Percentiles rank a stretch among this genome's conserved stretches.
These are phyloP conservation scores for Tangara arthus DNA, from an alignment of 2,797 vertebrate species.

Conservation along the genomic window DNA sequence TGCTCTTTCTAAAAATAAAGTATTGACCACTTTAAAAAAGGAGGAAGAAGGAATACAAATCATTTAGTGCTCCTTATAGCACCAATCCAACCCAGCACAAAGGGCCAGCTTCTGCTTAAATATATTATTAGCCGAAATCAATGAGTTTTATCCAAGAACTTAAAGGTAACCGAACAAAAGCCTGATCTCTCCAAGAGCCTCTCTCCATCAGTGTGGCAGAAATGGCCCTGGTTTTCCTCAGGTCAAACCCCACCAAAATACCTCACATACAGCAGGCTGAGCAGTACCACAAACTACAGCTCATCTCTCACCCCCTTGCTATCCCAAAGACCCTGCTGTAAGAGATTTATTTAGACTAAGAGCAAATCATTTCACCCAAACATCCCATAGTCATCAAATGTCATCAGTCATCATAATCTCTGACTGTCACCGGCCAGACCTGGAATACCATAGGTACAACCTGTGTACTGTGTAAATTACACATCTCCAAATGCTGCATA, in stretches of 20 bases:
- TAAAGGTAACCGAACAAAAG: background rate
- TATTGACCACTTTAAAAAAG: background rate
- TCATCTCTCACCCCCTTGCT: background rate
- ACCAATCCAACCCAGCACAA: background rate
- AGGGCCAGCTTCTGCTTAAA: background rate
- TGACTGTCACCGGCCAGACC: background rate
- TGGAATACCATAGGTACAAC: background rate
- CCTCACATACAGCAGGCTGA: background rate
- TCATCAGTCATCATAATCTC: background rate
- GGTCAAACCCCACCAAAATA: background rate
- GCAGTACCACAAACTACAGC: background rate
- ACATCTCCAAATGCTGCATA: background rate
- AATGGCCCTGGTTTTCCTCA: background rate
- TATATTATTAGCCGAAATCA: background rate
- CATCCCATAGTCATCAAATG: background rate
- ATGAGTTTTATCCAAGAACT: background rate
- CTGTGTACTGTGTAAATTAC: background rate
- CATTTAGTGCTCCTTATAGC: background rate
- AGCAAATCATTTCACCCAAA: background rate
- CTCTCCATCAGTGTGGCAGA: background rate
- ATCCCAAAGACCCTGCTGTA: background rate
- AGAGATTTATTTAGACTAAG: background rate
- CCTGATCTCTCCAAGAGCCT: background rate
- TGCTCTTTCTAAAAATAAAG: background rate
- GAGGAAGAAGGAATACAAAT: background rate